phyloP scores from a whole-genome alignment of 1,140 invertebrate species.

The Brachionus manjavacas region DNA sequence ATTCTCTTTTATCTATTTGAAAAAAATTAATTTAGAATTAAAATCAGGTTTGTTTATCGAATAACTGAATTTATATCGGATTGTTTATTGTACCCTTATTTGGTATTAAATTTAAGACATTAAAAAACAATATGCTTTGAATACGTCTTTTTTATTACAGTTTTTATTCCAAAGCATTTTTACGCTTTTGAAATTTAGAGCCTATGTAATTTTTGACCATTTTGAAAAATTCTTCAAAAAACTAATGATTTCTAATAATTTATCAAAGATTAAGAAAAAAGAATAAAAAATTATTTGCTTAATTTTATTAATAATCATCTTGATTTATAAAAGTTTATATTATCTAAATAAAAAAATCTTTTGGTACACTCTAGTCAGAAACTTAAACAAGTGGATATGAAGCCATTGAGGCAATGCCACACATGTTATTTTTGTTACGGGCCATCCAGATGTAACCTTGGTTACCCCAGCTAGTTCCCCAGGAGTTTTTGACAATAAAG shows the following conservation, averaged over 20 bases:
- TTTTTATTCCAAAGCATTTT: too few relatives aligned
- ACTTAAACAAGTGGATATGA: slow-evolving; percentile 56
- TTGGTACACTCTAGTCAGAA: not conserved
- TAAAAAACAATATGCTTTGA: too few relatives aligned
- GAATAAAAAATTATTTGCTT: not conserved
- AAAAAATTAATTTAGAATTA: not conserved
- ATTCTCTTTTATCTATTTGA: not conserved
- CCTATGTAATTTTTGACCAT: too few relatives aligned
- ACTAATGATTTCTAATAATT: not conserved
- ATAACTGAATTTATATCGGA: not conserved
- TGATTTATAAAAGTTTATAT: not conserved
- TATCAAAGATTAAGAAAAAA: not conserved
- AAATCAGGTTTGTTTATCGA: not conserved
- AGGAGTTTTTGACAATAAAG: slow-evolving; percentile 45
- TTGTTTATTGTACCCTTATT: too few relatives aligned
- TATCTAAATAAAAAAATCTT: slow-evolving; percentile 12
- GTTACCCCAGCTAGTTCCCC: slow-evolving; percentile 40
- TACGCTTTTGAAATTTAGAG: too few relatives aligned
- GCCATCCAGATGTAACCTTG: slow-evolving; percentile 75
- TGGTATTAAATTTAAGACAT: too few relatives aligned
- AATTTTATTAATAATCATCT: not conserved
- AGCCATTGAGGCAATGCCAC: slow-evolving; percentile 76
- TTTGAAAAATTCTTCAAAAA: too few relatives aligned
- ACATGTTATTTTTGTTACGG: slow-evolving; percentile 77
- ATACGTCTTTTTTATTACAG: too few relatives aligned